Base-by-base conservation (phyloP, 2,113 vertebrate species). In the Vicugna pacos region DNA sequence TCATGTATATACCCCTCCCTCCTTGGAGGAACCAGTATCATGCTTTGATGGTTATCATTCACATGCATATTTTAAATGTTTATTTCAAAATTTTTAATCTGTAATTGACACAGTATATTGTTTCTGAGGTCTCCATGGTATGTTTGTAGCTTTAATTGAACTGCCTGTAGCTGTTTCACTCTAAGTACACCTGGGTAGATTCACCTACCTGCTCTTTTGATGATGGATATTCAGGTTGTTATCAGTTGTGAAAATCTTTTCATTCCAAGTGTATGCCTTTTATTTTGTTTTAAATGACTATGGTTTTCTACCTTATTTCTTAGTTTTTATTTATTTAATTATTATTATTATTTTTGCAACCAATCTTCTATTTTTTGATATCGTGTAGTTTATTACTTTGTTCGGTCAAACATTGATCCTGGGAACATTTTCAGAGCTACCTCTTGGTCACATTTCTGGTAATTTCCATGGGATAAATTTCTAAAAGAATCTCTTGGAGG, bases 101-200 rank as follows among this genome's bases (percentile, higher is more conserved):
- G 7, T 16, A 19, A 13, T 24, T 35, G 9, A 16, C 35, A 35
- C 20, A n/a, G 6, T 10, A 1, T 35, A 0, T 35, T 12, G 24
- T 22, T 32, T 52, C 19, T 58, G 30, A 79, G 42, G 19, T 13
- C 11, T 32, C 58, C 8, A 1, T 2, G 3, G 15, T 9, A 5
- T 22, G 15, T 32, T 3, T 1, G 20, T 14, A 28, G 32, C n/a
- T 76, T 77, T 48, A 22, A 73, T 75, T 83, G 82, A 16, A n/a
- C 19, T 32, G 28, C 50, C 20, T 8, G 24, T 26, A n/a, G 46
- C 20, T 24, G 24, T 67, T 60, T 91, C 3, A 12, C 38, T 89
- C 10, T n/a, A n/a, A 56, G 42, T 7, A 2, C 4, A 0, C 20
- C 26, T 6, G 2, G n/a, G 6, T 26, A 10, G 56, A 28, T 4